These are phyloP conservation scores for Cheilosia grossa DNA, from an alignment of 2,888 invertebrate species.

Conservation along the genomic window DNA sequence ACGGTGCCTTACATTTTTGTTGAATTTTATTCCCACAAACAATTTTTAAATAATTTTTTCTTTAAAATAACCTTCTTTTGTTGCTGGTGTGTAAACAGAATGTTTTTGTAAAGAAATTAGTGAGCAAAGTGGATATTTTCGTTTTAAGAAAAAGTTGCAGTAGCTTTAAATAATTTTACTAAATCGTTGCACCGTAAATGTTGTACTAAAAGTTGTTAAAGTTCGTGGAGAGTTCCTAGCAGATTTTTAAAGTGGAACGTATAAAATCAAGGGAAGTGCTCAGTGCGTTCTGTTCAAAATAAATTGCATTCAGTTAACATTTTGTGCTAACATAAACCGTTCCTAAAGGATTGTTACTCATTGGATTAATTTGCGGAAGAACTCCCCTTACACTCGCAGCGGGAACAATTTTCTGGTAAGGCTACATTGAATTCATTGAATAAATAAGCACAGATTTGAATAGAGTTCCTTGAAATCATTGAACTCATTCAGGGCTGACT, in stretches of 20 bases:
- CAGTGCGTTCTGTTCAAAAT: neutral
- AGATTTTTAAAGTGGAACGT: slow-evolving; percentile 31
- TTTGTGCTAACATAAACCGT: neutral
- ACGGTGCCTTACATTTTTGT: slow-evolving; percentile 56
- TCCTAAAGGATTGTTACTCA: slow-evolving; percentile 31
- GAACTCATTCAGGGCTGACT: slow-evolving; percentile 55
- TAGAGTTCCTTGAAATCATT: slow-evolving; percentile 25
- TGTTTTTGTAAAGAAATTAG: slow-evolving; percentile 3
- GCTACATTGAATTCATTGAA: neutral
- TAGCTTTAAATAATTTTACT: too few species aligned
- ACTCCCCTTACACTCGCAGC: neutral
- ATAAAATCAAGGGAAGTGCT: neutral
- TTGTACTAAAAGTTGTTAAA: slow-evolving; percentile 2
- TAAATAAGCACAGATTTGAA: neutral
- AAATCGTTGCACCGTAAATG: neutral
- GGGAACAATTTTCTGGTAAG: slow-evolving; percentile 55
- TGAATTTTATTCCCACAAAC: slow-evolving; percentile 12
- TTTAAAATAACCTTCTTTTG: neutral
- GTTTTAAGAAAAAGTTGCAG: too few species aligned
- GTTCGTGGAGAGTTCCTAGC: neutral
- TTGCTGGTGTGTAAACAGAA: slow-evolving; percentile 4
- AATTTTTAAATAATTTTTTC: neutral
- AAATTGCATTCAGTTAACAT: slow-evolving; percentile 9
- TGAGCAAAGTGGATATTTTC: neutral
- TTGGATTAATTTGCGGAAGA: slow-evolving; percentile 56